A percentile compares a stretch with the other conserved stretches of the same genome.
Evolutionary conservation across 2,113 vertebrate species (phyloP).

Genomic region (Pygoscelis antarcticus): DNA sequence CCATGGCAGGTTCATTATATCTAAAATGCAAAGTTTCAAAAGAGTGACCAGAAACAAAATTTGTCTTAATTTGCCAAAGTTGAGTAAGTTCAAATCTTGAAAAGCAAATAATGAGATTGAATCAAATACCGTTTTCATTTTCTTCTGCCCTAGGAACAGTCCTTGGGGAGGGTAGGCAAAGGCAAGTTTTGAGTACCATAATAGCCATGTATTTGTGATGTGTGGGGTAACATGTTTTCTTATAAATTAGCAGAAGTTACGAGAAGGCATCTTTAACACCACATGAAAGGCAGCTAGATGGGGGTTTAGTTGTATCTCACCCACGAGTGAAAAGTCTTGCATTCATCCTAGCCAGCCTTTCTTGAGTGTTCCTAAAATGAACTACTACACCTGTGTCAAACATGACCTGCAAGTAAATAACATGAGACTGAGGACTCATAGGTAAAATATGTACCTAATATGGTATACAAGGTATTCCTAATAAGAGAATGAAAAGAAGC

Average conservation of each 20-base stretch:
- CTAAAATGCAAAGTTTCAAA: background rate
- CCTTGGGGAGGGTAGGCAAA: background rate
- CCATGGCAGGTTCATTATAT: background rate
- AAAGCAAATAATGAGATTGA: background rate
- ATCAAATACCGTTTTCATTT: background rate
- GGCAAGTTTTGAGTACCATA: background rate
- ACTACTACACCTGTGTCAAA: background rate
- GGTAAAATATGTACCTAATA: background rate
- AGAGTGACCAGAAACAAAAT: background rate
- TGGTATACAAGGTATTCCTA: background rate
- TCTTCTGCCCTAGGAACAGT: background rate
- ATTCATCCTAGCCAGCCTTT: background rate
- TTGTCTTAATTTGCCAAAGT: background rate
- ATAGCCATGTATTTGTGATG: background rate
- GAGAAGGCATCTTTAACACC: background rate
- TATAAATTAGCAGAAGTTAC: background rate
- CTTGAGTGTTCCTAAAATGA: background rate
- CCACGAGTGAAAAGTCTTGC: background rate
- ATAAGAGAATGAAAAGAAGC: background rate
- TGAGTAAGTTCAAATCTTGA: background rate
- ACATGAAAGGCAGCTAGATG: background rate
- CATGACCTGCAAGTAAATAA: background rate
- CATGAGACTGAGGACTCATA: too few species aligned
- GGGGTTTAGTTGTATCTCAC: background rate
- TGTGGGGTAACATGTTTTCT: background rate